These are phyloP conservation scores for Amphiduros pacificus DNA, from an alignment of 2,888 invertebrate genomes.

Conservation along the genomic window DNA sequence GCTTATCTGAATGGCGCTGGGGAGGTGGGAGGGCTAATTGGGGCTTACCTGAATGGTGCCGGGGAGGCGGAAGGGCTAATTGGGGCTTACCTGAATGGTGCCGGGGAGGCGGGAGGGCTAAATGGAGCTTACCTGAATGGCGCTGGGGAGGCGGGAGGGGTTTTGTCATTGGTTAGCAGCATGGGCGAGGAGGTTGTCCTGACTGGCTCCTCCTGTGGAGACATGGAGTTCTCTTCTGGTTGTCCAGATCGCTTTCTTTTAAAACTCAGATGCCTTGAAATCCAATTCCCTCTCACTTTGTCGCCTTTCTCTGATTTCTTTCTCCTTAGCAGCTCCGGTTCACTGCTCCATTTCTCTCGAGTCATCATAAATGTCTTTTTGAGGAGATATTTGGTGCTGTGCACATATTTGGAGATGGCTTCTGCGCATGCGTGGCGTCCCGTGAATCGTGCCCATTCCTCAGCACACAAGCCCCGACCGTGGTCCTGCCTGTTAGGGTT, in stretches of 20 bases:
- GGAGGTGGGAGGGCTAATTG: no score
- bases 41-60: no score
- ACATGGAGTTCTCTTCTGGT: no score
- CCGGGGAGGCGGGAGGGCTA: no score
- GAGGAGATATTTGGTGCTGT: constrained; percentile 48
- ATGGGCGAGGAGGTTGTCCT: constrained; percentile 19
- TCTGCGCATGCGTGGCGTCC: constrained; percentile 73
- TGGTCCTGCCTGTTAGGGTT: constrained; percentile 71
- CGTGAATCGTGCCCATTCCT: constrained; percentile 77
- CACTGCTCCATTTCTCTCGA: constrained; percentile 65
- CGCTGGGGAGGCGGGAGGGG: constrained; percentile 24
- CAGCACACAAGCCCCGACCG: constrained; percentile 71
- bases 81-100: no score
- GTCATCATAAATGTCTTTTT: constrained; percentile 38
- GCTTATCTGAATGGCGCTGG: no score
- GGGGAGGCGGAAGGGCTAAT: no score
- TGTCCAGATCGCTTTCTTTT: constrained; percentile 25
- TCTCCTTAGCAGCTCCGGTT: constrained; percentile 61
- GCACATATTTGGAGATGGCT: constrained; percentile 69
- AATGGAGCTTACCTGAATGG: no score
- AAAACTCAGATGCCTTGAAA: constrained; percentile 31
- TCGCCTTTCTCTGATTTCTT: constrained; percentile 11
- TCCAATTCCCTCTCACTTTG: constrained; percentile 25
- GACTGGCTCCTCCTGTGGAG: no score
- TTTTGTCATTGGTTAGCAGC: constrained; percentile 17